Evolutionary conservation across 2,888 invertebrate species (phyloP).

Genomic region (Parnassius orleans): DNA sequence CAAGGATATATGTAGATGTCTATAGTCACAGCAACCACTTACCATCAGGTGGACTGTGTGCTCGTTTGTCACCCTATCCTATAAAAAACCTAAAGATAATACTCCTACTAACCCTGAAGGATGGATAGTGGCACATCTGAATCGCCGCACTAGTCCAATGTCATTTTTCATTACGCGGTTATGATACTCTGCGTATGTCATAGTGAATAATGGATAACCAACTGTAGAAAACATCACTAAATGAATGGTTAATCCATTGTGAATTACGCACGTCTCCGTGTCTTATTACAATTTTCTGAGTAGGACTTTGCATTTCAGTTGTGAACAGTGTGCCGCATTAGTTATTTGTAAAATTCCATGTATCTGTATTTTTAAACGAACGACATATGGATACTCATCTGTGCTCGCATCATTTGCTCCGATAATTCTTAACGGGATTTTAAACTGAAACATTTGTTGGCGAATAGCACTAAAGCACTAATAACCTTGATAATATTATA

Average conservation of each 20-base stretch:
- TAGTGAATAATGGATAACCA: slow-evolving; percentile 5
- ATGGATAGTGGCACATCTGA: slow-evolving; percentile 18
- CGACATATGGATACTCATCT: slow-evolving; percentile 11
- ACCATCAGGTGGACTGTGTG: no score
- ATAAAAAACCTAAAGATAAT: background rate
- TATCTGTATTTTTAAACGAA: slow-evolving; percentile 8
- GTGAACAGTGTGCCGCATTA: slow-evolving; percentile 18
- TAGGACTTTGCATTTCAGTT: background rate
- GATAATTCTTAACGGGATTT: slow-evolving; percentile 6
- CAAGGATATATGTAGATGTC: no score
- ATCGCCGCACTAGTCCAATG: slow-evolving; percentile 15
- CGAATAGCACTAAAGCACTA: background rate
- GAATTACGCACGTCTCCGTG: no score
- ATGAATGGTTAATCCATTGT: no score
- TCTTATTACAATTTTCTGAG: slow-evolving; percentile 7
- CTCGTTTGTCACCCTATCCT: no score
- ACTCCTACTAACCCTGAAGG: slow-evolving; percentile 12
- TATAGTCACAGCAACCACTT: no score
- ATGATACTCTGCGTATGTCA: background rate
- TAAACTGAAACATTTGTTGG: background rate
- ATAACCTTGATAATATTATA: background rate
- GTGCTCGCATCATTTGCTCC: slow-evolving; percentile 8
- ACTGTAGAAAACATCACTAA: slow-evolving; percentile 8
- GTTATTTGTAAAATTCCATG: background rate
- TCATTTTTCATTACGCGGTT: background rate